Conservation (phyloP, 2,113 vertebrate genomes). For the Catharus minimus region DNA sequence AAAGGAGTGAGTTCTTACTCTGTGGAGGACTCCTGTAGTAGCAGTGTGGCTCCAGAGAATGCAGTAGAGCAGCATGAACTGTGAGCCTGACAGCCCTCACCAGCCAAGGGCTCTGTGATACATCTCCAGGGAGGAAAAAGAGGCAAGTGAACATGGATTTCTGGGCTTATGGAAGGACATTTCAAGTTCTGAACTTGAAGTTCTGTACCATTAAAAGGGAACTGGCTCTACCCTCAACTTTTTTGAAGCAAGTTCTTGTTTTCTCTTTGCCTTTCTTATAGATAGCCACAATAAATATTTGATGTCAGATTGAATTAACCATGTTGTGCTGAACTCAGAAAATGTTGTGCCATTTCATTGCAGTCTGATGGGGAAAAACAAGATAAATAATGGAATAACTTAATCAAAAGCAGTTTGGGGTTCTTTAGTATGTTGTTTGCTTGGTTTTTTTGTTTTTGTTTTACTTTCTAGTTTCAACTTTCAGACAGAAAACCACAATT, state of each 20-base stretch:
- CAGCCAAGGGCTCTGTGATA: neutral
- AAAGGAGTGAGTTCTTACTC: neutral
- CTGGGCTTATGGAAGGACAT: neutral
- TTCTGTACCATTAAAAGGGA: neutral
- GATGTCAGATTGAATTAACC: slow-evolving; percentile 30
- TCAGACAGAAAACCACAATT: neutral
- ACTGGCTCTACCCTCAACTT: neutral
- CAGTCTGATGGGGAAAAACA: slow-evolving; percentile 6
- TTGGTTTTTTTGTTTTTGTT: neutral
- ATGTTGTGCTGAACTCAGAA: slow-evolving; percentile 24
- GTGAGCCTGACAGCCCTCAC: neutral
- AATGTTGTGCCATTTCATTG: neutral
- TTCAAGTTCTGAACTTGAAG: neutral
- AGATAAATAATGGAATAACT: slow-evolving; percentile 47
- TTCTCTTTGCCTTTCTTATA: neutral
- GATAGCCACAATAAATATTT: slow-evolving; percentile 43
- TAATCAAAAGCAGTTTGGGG: slow-evolving; percentile 30
- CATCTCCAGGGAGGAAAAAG: neutral
- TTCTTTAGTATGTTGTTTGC: neutral
- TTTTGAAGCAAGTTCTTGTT: neutral
- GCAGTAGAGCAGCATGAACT: neutral
- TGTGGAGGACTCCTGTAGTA: neutral
- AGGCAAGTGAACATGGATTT: neutral
- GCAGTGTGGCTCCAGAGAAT: neutral
- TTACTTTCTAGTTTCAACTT: neutral